phyloP scores from a whole-genome alignment of 2,888 invertebrate species.

The Drosophila cracens region DNA sequence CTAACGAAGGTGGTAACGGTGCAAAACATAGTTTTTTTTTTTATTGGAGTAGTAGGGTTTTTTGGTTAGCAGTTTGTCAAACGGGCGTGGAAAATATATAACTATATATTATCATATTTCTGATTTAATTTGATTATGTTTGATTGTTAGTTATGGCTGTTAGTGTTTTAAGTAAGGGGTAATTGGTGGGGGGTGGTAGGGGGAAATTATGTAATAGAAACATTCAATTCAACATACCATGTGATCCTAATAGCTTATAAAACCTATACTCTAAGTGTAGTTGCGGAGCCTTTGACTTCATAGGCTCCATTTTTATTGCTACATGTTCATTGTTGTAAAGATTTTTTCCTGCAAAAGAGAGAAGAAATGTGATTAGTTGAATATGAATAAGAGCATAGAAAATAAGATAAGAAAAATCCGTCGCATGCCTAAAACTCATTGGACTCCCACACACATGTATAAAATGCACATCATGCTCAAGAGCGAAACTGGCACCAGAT shows the following conservation, averaged over 20 bases:
- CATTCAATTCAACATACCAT: constrained; percentile 89
- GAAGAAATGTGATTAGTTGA: constrained; percentile 1
- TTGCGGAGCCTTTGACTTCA: constrained; percentile 99
- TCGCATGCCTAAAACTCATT: constrained; percentile 41
- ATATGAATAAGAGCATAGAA: neutral
- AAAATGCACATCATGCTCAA: constrained; percentile 51
- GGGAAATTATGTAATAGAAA: constrained; percentile 19
- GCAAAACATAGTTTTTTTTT: constrained; percentile 69
- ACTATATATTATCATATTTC: neutral
- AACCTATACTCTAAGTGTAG: constrained; percentile 99
- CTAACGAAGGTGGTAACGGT: constrained; percentile 82
- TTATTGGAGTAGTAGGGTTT: constrained; percentile 42
- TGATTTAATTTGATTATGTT: constrained; percentile 8
- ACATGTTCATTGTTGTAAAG: constrained; percentile 99
- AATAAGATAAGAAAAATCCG: constrained; percentile 6
- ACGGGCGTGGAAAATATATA: constrained; percentile 34
- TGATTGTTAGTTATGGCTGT: constrained; percentile 28
- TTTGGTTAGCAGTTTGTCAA: constrained; percentile 48
- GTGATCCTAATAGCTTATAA: constrained; percentile 99
- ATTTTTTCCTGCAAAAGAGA: constrained; percentile 94
- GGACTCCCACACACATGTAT: constrained; percentile 27
- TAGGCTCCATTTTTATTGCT: constrained; percentile 99
- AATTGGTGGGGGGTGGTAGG: neutral
- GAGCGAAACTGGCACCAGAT: constrained; percentile 5
- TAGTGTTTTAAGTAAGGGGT: constrained; percentile 28